phyloP scores from a whole-genome alignment of 1,140 invertebrate species.

The Cecropterus lyciades region DNA sequence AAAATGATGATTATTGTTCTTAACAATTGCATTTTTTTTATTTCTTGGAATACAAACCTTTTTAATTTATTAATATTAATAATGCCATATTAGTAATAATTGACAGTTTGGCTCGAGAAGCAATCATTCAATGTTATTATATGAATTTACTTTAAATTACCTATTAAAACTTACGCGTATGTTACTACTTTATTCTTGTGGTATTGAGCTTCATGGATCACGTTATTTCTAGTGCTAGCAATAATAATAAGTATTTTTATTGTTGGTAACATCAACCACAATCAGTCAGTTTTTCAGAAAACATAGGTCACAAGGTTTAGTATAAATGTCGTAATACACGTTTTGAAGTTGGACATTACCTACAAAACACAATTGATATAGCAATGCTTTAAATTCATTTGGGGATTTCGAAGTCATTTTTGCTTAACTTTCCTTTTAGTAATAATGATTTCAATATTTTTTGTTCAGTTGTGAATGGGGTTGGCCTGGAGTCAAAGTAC shows the following conservation, averaged over 20 bases:
- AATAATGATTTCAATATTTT: constrained; percentile 53
- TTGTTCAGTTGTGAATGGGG: constrained; percentile 61
- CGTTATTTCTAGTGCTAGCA: no score
- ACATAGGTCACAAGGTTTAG: constrained; percentile 32
- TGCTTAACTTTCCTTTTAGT: constrained; percentile 33
- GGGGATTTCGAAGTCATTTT: constrained; percentile 31
- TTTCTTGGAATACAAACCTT: no score
- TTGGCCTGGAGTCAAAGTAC: constrained; percentile 64
- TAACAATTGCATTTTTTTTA: no score
- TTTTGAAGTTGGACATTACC: constrained; percentile 24
- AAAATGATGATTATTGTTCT: no score
- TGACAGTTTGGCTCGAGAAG: no score
- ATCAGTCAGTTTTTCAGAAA: constrained; percentile 21
- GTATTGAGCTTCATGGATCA: no score
- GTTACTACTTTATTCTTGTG: no score
- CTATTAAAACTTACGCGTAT: no score
- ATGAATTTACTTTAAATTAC: no score
- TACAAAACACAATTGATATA: constrained; percentile 14
- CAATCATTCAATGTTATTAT: no score
- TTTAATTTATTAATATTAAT: no score
- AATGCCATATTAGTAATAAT: no score
- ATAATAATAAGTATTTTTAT: not conserved
- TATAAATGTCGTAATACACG: constrained; percentile 10
- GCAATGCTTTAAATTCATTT: constrained; percentile 35
- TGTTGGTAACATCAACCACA: not conserved